Evolutionary conservation across 2,888 invertebrate species (phyloP), one percentile per base, ranked within the genome.

Genomic region (Vanessa cardui): DNA sequence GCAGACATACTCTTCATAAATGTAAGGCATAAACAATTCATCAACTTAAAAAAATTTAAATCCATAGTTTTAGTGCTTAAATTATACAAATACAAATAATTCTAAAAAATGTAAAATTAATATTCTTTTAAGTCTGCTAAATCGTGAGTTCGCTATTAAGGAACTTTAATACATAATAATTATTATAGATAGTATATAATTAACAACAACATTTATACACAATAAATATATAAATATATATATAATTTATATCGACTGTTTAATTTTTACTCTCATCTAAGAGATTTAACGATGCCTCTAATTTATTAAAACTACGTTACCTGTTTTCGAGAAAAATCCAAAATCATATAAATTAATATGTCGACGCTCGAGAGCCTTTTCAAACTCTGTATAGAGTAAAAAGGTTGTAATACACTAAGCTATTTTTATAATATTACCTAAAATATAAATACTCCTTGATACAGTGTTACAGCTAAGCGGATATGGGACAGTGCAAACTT

Each of bases 141-240:
- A 83, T 82, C 84, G 79, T 81, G 78, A 80, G 71, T 70, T 67
- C 66, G 58, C 64, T 73, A 76, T 63, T 78, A 81, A 90, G 90
- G 89, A 89, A 90, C 89, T 85, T 50, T 86, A 84, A 84, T 84
- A 84, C 80, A 83, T 83, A 81, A 80, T 79, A 79, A 79, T 82
- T 77, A 76, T 80, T 77, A 77, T 80, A 75, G 77, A 74, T 75
- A 76, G 66, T 74, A 77, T 77, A 82, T 83, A 84, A 83, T 80
- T 84, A 88, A 86, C 84, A 89, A 89, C 87, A 89, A 88, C 85
- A 80, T 84, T 85, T 86, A 86, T 80, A 83, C 80, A 81, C 82
- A 62, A 83, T 77, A 79, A 73, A 80, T 50, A 50, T 50, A 50
- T 49, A 80, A 50, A 83, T 76, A 80, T 73, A 71, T 74, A n/a